phyloP scores from a whole-genome alignment of 2,797 vertebrate species.

The Myotis findleyi region DNA sequence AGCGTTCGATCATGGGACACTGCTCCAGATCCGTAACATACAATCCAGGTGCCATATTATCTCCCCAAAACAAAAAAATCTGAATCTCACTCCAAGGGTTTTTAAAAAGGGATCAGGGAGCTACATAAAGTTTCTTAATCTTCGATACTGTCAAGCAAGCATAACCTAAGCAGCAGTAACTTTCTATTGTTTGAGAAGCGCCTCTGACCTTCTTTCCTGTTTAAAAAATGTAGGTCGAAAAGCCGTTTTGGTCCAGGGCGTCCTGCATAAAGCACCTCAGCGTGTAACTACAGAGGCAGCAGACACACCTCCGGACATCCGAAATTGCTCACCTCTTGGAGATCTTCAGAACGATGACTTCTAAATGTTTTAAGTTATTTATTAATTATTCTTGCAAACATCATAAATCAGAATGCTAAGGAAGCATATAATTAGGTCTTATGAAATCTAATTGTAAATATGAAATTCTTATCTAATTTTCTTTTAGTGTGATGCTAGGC shows the following conservation, averaged over 20 bases:
- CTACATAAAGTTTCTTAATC: constrained; percentile 4
- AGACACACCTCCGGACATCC: constrained; percentile 57
- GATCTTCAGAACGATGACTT: constrained; percentile 68
- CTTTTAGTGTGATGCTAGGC: constrained; percentile 74
- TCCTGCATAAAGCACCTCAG: constrained; percentile 83
- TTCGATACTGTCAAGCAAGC: background rate
- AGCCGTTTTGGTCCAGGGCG: constrained; percentile 88
- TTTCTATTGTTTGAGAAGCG: constrained; percentile 42
- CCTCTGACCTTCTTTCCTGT: constrained; percentile 76
- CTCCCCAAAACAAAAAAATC: background rate
- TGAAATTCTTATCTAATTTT: constrained; percentile 81
- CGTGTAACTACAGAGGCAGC: constrained; percentile 64
- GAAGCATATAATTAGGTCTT: constrained; percentile 77
- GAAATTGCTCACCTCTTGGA: constrained; percentile 73
- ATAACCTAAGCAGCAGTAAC: background rate
- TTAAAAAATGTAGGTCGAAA: constrained; percentile 87
- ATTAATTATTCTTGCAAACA: constrained; percentile 81
- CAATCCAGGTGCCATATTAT: background rate
- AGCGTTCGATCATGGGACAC: background rate
- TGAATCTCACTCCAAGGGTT: constrained; percentile 10
- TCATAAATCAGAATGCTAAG: constrained; percentile 82
- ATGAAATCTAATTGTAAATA: constrained; percentile 87
- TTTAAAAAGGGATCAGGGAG: constrained; percentile 23
- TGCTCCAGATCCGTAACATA: background rate
- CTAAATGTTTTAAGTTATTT: constrained; percentile 84